Percentiles rank a stretch among this genome's conserved stretches.
Evolutionary conservation across 1,140 invertebrate species (phyloP).

Genomic region (Berghia stephanieae): DNA sequence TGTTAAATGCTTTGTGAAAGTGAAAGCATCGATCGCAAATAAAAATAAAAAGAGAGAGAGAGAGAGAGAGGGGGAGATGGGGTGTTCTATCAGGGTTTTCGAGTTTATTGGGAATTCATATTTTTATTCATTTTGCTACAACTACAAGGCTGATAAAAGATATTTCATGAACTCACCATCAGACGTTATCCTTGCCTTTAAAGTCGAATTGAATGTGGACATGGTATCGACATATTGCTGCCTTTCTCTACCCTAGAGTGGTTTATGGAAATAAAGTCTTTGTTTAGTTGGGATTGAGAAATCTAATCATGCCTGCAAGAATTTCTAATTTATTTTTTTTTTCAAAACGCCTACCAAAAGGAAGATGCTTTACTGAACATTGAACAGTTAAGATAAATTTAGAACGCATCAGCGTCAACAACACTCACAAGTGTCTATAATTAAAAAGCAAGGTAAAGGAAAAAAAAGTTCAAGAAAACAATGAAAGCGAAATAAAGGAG

Average conservation of each 20-base stretch:
- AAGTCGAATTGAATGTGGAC: constrained; percentile 59
- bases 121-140: neutral
- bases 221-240: constrained; percentile 62
- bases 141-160: no score
- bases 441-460: no score
- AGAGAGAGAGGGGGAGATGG: neutral
- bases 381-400: neutral
- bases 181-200: constrained; percentile 45
- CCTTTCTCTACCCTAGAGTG: constrained; percentile 54
- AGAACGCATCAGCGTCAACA: neutral
- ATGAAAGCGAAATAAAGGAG: no score
- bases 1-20: no score
- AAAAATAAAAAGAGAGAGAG: neutral
- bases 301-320: neutral
- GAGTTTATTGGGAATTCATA: neutral
- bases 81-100: no score
- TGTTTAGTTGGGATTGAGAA: no score
- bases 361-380: neutral
- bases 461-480: no score
- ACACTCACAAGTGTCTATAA: neutral
- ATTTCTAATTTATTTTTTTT: neutral
- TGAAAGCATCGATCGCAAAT: neutral
- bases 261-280: neutral
- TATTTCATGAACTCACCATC: constrained; percentile 39
- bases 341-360: neutral